Percentiles rank a stretch among this genome's conserved stretches.
phyloP scores from a whole-genome alignment of 2,797 vertebrate genomes.

The Melanotaenia nigrans region DNA sequence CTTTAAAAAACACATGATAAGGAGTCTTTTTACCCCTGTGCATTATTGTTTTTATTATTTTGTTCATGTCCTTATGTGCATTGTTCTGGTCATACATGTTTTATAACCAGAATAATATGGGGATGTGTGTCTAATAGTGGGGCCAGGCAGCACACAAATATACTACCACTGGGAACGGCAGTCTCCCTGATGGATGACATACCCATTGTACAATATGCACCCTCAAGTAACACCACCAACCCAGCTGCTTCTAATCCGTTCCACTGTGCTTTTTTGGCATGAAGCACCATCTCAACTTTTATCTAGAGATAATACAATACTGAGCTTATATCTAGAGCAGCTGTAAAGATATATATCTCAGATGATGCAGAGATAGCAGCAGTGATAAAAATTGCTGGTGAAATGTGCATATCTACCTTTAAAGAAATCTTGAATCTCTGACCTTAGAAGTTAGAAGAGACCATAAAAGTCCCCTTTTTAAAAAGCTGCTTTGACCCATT shows the following conservation, averaged over 20 bases:
- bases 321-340: conserved; percentile 23
- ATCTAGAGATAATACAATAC: conserved; percentile 30
- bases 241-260: conserved; percentile 56
- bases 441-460: conserved; percentile 14
- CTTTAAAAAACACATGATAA: neutral
- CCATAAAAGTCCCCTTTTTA: neutral
- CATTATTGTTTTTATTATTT: conserved; percentile 1
- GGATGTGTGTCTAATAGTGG: conserved; percentile 42
- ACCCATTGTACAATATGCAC: conserved; percentile 32
- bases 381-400: conserved; percentile 14
- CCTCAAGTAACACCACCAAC: conserved; percentile 56
- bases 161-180: conserved; percentile 60
- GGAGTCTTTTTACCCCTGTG: conserved; percentile 17
- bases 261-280: conserved; percentile 37
- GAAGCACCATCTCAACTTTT: conserved; percentile 37
- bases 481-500: neutral
- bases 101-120: conserved; percentile 52
- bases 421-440: conserved; percentile 37
- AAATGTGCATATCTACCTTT: conserved; percentile 15
- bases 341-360: conserved; percentile 12
- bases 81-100: conserved; percentile 26
- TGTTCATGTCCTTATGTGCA: neutral
- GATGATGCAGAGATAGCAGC: conserved; percentile 16
- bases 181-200: conserved; percentile 77
- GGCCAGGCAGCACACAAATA: conserved; percentile 41